Conservation (phyloP, 1,140 invertebrate genomes). For the Pseudomyrmex gracilis region DNA sequence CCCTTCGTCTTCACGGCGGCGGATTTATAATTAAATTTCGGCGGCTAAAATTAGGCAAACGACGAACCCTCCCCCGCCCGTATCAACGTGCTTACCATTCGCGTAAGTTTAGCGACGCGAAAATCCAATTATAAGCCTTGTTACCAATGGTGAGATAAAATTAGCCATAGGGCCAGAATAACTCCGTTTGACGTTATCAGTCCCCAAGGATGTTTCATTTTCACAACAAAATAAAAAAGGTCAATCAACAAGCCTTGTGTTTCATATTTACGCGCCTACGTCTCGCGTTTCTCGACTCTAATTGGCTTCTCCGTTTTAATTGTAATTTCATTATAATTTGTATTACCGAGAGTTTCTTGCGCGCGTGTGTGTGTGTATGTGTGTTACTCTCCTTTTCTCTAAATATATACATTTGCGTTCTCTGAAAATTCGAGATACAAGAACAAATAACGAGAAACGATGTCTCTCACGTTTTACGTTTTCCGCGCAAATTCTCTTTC, state of each 20-base stretch:
- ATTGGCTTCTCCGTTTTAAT: neutral
- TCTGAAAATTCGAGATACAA: too few species aligned
- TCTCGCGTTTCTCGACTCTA: too few species aligned
- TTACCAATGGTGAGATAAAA: constrained; percentile 18
- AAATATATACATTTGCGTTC: too few species aligned
- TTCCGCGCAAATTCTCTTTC: neutral
- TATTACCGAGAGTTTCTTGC: neutral
- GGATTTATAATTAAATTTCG: constrained; percentile 39
- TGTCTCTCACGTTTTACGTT: too few species aligned
- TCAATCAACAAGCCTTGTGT: neutral
- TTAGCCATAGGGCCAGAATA: neutral
- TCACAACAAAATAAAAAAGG: neutral
- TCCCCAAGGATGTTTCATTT: neutral
- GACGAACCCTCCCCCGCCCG: neutral
- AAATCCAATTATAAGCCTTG: constrained; percentile 36
- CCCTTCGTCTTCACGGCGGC: neutral
- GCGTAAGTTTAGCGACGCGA: constrained; percentile 10
- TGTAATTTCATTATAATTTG: neutral
- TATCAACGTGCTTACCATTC: constrained; percentile 14
- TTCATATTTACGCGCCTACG: neutral
- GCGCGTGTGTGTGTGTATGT: too few species aligned
- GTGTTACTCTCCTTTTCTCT: too few species aligned
- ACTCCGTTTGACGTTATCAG: neutral
- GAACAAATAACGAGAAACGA: too few species aligned
- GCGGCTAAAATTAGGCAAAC: constrained; percentile 25